phyloP scores from a whole-genome alignment of 2,113 vertebrate species.

The Alouatta palliata region DNA sequence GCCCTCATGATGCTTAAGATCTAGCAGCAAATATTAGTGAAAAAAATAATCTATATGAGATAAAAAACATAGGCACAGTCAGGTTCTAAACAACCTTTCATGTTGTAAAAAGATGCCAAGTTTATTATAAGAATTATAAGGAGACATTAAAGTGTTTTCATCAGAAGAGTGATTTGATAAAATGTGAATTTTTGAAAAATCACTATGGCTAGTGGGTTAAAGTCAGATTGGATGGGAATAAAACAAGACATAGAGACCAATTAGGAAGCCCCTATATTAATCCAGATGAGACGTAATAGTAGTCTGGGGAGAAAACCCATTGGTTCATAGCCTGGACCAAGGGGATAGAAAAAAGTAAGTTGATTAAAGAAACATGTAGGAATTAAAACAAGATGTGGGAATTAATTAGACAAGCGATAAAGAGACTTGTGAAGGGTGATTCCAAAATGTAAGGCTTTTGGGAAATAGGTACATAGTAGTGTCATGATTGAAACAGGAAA shows the following conservation, averaged over 20 bases:
- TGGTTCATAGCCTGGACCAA: not conserved
- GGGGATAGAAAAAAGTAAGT: not conserved
- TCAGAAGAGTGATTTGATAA: not conserved
- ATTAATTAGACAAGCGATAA: not conserved
- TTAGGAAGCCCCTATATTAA: not conserved
- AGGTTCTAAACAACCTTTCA: not conserved
- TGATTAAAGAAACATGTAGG: not conserved
- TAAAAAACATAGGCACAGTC: not conserved
- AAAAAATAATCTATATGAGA: not conserved
- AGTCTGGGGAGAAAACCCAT: not conserved
- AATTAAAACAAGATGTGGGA: not conserved
- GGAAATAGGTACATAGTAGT: not conserved
- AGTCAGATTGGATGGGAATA: not conserved
- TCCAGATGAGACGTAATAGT: not conserved
- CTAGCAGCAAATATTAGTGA: not conserved
- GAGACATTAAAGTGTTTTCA: not conserved
- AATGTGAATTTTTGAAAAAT: conserved; percentile 37
- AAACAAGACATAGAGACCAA: not conserved
- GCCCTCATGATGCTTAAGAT: not conserved
- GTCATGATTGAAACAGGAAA: not conserved
- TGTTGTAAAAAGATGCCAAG: not conserved
- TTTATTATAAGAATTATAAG: not conserved
- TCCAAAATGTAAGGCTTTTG: not conserved
- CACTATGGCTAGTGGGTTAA: not conserved
- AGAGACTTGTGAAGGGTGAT: not conserved